phyloP scores from a whole-genome alignment of 2,113 vertebrate species.

The Noctilio leporinus region DNA sequence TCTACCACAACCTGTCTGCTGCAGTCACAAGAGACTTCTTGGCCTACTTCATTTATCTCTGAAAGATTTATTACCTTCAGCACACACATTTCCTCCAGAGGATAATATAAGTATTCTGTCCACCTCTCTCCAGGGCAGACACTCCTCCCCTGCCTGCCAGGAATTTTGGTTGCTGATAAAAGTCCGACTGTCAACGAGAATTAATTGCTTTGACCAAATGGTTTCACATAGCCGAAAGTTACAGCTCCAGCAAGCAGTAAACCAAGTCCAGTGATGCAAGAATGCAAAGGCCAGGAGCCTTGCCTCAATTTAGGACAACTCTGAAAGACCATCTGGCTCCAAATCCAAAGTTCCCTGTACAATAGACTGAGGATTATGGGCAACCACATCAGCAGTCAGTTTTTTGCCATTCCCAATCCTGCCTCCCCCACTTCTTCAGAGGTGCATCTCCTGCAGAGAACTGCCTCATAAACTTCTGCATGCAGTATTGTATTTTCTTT shows the following conservation, averaged over 20 bases:
- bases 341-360: background rate
- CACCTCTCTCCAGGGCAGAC: background rate
- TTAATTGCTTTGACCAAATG: background rate
- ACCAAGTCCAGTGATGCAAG: accelerated
- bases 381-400: background rate
- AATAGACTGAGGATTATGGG: accelerated
- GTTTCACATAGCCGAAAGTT: background rate
- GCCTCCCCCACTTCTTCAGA: background rate
- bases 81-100: background rate
- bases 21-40: background rate
- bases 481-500: background rate
- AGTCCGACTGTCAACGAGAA: background rate
- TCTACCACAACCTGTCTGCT: background rate
- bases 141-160: background rate
- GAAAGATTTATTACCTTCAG: background rate
- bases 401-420: accelerated
- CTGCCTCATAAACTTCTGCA: background rate
- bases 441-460: accelerated
- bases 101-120: background rate
- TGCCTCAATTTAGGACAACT: background rate
- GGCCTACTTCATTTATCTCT: background rate
- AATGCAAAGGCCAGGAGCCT: background rate
- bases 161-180: background rate
- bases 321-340: background rate
- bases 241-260: background rate